Conservation (phyloP, 1,140 invertebrate species). For the Scaptomyza pallida region DNA sequence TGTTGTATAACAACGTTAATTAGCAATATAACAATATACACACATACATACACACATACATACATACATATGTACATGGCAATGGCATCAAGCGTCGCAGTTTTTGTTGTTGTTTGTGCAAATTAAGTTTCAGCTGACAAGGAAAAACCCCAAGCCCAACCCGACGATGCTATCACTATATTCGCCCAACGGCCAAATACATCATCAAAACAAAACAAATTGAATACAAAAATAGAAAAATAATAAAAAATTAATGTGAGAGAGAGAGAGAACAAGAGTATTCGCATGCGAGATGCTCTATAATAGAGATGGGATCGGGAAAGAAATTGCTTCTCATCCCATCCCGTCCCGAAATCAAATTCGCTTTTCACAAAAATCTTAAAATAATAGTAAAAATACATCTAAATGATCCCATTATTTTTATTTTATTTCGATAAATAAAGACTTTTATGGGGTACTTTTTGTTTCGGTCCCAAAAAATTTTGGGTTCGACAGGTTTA, state of each 20-base stretch:
- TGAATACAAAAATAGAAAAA: conserved; percentile 1
- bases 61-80: neutral
- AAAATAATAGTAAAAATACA: too few relatives aligned
- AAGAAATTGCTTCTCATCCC: too few relatives aligned
- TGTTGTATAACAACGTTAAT: conserved; percentile 73
- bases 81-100: conserved; percentile 28
- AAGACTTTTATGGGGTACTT: too few relatives aligned
- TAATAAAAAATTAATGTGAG: neutral
- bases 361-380: too few relatives aligned
- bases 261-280: neutral
- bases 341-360: too few relatives aligned
- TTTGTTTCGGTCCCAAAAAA: too few relatives aligned
- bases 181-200: neutral
- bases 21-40: conserved; percentile 43
- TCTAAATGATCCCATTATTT: too few relatives aligned
- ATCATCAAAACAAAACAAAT: conserved; percentile 10
- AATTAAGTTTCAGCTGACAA: conserved; percentile 40
- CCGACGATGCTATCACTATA: neutral
- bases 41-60: neutral
- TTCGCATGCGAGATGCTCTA: neutral
- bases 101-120: too few relatives aligned
- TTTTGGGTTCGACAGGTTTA: too few relatives aligned
- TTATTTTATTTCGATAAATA: too few relatives aligned
- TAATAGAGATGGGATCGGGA: too few relatives aligned
- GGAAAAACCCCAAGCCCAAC: conserved; percentile 53